Percentiles rank a stretch among this genome's conserved stretches.
These are phyloP conservation scores for Chromobotia macracanthus DNA, from an alignment of 2,797 vertebrate genomes.

Conservation along the genomic window DNA sequence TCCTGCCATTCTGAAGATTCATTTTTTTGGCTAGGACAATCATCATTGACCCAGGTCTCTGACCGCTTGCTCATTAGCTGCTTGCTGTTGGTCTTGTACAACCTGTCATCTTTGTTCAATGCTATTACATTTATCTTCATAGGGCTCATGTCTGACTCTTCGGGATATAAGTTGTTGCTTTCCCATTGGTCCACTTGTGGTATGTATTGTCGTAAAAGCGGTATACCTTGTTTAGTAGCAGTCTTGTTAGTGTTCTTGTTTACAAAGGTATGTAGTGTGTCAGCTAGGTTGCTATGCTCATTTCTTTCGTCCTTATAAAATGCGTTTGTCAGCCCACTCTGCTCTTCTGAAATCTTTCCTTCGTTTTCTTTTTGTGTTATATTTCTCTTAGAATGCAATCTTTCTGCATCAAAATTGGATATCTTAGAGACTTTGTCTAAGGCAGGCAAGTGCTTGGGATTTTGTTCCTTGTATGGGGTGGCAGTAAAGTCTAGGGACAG, in stretches of 20 bases:
- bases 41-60: slow-evolving; percentile 94
- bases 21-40: slow-evolving; percentile 90
- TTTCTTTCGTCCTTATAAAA: slow-evolving; percentile 34
- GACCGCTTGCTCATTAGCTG: slow-evolving; percentile 91
- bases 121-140: slow-evolving; percentile 89
- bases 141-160: slow-evolving; percentile 84
- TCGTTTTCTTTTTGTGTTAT: slow-evolving; percentile 83
- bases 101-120: slow-evolving; percentile 65
- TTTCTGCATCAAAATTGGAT: slow-evolving; percentile 77
- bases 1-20: slow-evolving; percentile 92
- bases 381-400: slow-evolving; percentile 78
- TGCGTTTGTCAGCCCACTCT: slow-evolving; percentile 67
- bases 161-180: slow-evolving; percentile 61
- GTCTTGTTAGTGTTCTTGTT: slow-evolving; percentile 72
- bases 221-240: slow-evolving; percentile 76
- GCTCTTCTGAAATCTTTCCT: slow-evolving; percentile 60
- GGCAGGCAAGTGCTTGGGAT: slow-evolving; percentile 78
- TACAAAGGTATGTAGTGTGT: slow-evolving; percentile 56
- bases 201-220: slow-evolving; percentile 73
- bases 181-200: slow-evolving; percentile 71
- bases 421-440: slow-evolving; percentile 80
- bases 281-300: slow-evolving; percentile 29
- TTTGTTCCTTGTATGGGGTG: slow-evolving; percentile 80
- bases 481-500: slow-evolving; percentile 78
- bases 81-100: slow-evolving; percentile 81